Percentiles rank a stretch among this genome's conserved stretches.
These are phyloP conservation scores for Anoplolepis gracilipes DNA, from an alignment of 1,140 invertebrate species.

Conservation along the genomic window DNA sequence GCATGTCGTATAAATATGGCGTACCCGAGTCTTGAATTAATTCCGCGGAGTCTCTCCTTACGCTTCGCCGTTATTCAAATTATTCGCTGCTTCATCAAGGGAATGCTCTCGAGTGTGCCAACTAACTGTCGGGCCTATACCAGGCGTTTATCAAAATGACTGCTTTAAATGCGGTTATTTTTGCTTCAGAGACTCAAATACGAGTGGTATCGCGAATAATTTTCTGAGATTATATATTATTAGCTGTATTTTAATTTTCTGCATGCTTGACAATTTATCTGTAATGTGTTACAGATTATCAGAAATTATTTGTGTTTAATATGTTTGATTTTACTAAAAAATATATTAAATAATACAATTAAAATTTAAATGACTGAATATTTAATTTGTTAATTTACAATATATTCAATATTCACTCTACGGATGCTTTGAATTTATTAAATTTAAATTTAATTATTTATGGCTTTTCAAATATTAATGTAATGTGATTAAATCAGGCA, in stretches of 20 bases:
- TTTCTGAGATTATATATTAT: not conserved
- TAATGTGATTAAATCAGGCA: not conserved
- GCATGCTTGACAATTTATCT: not conserved
- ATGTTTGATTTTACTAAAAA: not conserved
- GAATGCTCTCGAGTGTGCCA: constrained; percentile 24
- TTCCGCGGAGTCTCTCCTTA: constrained; percentile 15
- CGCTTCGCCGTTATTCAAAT: constrained; percentile 50
- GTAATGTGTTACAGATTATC: too few species aligned
- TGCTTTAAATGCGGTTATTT: constrained; percentile 31
- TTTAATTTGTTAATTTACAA: not conserved
- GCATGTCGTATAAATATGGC: constrained; percentile 6
- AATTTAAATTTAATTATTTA: not conserved
- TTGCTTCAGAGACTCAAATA: not conserved
- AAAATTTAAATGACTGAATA: not conserved
- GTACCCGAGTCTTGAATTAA: constrained; percentile 46
- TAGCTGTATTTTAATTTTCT: not conserved
- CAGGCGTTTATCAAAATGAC: constrained; percentile 51
- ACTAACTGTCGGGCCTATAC: constrained; percentile 21
- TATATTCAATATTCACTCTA: not conserved
- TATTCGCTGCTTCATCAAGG: constrained; percentile 20
- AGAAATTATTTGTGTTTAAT: too few species aligned
- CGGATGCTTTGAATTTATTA: not conserved
- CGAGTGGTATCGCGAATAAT: not conserved
- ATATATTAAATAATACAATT: not conserved
- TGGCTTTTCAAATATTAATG: not conserved